These are phyloP conservation scores for Bursaphelenchus mucronatus DNA, from an alignment of 1,140 invertebrate species.

Conservation along the genomic window DNA sequence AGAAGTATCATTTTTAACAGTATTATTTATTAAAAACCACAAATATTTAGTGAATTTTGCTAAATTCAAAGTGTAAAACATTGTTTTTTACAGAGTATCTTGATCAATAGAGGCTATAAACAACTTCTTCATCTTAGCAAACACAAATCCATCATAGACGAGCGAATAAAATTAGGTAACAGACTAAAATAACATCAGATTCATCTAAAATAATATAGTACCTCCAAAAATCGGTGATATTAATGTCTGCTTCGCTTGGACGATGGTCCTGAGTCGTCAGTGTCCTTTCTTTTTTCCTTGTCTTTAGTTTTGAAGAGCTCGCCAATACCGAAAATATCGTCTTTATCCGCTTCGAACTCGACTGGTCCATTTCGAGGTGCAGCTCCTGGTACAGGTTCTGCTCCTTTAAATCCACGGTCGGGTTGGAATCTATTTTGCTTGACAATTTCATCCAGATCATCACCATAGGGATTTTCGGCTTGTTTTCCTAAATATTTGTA, in stretches of 20 bases:
- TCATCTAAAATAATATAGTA: too few relatives aligned
- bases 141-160: too few relatives aligned
- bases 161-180: too few relatives aligned
- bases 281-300: slow-evolving; percentile 16
- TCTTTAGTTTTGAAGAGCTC: slow-evolving; percentile 38
- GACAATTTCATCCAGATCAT: slow-evolving; percentile 44
- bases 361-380: slow-evolving; percentile 41
- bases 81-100: too few relatives aligned
- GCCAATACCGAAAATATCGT: slow-evolving; percentile 47
- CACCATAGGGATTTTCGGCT: slow-evolving; percentile 39
- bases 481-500: slow-evolving; percentile 36
- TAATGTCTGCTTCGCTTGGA: slow-evolving; percentile 25
- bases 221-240: background rate
- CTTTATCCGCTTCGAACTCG: slow-evolving; percentile 34
- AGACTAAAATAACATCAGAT: too few relatives aligned
- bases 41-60: too few relatives aligned
- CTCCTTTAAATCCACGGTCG: slow-evolving; percentile 40
- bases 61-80: too few relatives aligned
- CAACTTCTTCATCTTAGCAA: too few relatives aligned
- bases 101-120: background rate
- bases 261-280: background rate
- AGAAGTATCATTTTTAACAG: too few relatives aligned
- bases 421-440: slow-evolving; percentile 46
- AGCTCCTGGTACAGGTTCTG: slow-evolving; percentile 25
- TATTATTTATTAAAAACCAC: too few relatives aligned